phyloP scores from a whole-genome alignment of 2,113 vertebrate species.

The Pteropus alecto region DNA sequence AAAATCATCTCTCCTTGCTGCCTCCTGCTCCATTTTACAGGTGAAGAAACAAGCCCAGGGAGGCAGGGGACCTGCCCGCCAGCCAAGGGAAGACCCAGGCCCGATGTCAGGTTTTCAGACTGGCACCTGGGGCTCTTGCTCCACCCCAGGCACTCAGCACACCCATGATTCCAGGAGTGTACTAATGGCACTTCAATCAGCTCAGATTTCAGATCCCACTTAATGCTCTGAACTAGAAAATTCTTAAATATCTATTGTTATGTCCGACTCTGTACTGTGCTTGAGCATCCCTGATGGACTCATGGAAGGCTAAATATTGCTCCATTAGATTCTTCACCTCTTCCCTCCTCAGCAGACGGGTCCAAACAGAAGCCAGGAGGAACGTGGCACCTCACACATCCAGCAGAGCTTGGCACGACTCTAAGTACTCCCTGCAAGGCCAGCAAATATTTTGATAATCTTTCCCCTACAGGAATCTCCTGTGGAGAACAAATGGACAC shows the following conservation, averaged over 20 bases:
- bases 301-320: background rate
- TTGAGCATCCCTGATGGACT: background rate
- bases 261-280: background rate
- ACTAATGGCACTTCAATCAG: background rate
- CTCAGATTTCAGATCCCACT: slow-evolving; percentile 5
- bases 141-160: background rate
- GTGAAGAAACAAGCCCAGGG: background rate
- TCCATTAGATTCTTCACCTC: background rate
- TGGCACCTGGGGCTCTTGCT: background rate
- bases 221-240: background rate
- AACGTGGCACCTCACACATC: background rate
- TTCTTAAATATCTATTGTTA: background rate
- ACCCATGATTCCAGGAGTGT: background rate
- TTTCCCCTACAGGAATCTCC: slow-evolving; percentile 44
- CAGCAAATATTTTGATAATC: slow-evolving; percentile 67
- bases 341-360: background rate
- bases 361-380: slow-evolving; percentile 30
- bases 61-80: background rate
- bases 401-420: background rate
- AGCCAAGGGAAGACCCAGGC: background rate
- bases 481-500: slow-evolving; percentile 41
- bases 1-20: background rate
- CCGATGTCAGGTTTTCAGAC: background rate
- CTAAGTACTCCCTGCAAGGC: background rate
- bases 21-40: background rate